Evolutionary conservation across 2,113 vertebrate species (phyloP).

Genomic region (Notiomystis cincta): DNA sequence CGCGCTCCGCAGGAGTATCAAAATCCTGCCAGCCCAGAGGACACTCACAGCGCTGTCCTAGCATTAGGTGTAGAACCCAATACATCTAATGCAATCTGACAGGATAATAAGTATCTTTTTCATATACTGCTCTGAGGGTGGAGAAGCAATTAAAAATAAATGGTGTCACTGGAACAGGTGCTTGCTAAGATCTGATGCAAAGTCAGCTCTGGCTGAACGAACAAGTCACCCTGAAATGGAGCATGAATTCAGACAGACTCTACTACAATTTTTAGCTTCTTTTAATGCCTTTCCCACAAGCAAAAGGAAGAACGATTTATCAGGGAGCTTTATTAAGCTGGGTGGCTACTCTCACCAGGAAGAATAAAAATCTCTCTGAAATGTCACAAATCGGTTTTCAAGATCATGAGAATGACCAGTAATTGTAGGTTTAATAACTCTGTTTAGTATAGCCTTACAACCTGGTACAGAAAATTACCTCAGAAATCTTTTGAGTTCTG

Average conservation of each 20-base stretch:
- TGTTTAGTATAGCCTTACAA: background rate
- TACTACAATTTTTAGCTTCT: background rate
- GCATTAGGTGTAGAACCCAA: background rate
- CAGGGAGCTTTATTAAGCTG: background rate
- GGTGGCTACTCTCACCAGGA: background rate
- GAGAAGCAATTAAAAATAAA: conserved; percentile 14
- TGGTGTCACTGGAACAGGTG: background rate
- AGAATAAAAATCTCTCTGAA: background rate
- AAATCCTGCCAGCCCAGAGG: background rate
- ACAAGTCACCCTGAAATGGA: background rate
- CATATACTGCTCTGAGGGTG: background rate
- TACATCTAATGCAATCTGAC: background rate
- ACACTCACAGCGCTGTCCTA: background rate
- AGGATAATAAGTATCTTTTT: background rate
- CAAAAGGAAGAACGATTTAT: background rate
- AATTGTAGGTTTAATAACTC: background rate
- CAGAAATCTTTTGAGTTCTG: background rate
- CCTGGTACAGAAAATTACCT: background rate
- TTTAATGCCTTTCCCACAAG: background rate
- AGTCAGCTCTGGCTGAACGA: background rate
- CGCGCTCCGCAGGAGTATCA: background rate
- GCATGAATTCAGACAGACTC: background rate
- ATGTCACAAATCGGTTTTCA: background rate
- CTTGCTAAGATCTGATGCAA: background rate
- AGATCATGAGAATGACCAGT: background rate